Conservation (phyloP, 1,140 invertebrate genomes). For the Stegodyphus mimosarum region DNA sequence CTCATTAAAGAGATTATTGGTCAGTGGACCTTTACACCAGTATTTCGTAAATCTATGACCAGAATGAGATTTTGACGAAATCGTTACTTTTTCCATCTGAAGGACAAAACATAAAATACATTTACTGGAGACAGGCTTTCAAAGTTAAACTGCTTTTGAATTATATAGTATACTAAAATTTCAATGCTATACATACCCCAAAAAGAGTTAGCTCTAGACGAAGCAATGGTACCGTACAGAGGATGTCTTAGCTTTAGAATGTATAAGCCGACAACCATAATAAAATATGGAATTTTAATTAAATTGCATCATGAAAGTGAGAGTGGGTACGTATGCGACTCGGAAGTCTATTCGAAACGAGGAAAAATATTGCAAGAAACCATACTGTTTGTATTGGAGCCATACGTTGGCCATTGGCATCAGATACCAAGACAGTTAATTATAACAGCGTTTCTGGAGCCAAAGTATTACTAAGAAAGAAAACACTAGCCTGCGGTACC, state of each 20-base stretch:
- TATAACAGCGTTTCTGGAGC: neutral
- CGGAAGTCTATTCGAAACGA: neutral
- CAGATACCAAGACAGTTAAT: conserved; percentile 6
- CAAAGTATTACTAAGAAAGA: neutral
- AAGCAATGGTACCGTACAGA: conserved; percentile 8
- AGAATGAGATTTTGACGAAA: conserved; percentile 2
- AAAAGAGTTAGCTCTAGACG: neutral
- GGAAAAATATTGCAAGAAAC: neutral
- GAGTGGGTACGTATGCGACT: conserved; percentile 2
- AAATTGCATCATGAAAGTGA: conserved; percentile 1
- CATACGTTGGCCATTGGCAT: neutral
- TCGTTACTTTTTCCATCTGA: neutral
- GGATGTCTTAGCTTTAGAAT: neutral
- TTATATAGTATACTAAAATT: conserved; percentile 9
- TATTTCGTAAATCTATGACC: neutral
- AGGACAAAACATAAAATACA: neutral
- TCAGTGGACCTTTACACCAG: neutral
- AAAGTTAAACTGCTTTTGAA: neutral
- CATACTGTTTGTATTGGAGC: neutral
- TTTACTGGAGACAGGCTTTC: neutral
- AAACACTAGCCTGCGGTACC: neutral
- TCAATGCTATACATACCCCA: conserved; percentile 1
- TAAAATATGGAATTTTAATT: conserved; percentile 2
- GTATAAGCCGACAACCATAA: neutral
- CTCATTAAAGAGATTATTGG: neutral